Conservation (phyloP, 2,113 vertebrate species). For the Anas platyrhynchos region DNA sequence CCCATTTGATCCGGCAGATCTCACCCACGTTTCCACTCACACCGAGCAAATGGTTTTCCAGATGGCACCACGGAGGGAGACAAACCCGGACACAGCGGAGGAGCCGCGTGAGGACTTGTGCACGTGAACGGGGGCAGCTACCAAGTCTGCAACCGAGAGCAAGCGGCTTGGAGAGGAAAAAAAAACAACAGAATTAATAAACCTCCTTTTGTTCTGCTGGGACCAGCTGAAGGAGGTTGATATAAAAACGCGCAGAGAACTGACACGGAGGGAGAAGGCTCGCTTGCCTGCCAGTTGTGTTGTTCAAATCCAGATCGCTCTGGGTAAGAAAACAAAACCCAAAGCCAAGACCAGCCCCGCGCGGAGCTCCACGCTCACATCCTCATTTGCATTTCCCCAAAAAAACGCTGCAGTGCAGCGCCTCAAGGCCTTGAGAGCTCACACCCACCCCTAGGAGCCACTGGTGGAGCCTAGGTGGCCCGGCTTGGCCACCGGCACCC, state of each 20-base stretch:
- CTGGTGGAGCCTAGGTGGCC: too few species aligned
- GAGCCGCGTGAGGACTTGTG: background rate
- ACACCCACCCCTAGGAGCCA: background rate
- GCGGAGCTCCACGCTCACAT: background rate
- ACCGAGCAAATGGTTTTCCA: background rate
- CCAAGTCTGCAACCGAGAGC: background rate
- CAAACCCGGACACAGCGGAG: accelerated
- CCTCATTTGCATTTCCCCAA: background rate
- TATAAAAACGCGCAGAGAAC: background rate
- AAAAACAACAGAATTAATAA: background rate
- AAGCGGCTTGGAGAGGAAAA: background rate
- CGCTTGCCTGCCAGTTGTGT: background rate
- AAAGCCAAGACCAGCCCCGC: background rate
- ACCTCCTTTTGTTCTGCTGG: background rate
- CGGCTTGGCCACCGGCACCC: accelerated
- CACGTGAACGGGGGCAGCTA: accelerated
- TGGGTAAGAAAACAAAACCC: background rate
- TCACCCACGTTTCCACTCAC: background rate
- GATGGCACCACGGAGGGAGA: background rate
- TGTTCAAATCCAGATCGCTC: background rate
- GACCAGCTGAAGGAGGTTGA: background rate
- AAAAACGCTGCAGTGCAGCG: background rate
- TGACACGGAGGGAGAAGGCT: background rate
- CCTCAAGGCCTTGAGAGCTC: background rate
- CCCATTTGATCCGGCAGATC: background rate